Base-by-base conservation (phyloP, 2,113 vertebrate species). In the Cricetomys ansorgei region DNA sequence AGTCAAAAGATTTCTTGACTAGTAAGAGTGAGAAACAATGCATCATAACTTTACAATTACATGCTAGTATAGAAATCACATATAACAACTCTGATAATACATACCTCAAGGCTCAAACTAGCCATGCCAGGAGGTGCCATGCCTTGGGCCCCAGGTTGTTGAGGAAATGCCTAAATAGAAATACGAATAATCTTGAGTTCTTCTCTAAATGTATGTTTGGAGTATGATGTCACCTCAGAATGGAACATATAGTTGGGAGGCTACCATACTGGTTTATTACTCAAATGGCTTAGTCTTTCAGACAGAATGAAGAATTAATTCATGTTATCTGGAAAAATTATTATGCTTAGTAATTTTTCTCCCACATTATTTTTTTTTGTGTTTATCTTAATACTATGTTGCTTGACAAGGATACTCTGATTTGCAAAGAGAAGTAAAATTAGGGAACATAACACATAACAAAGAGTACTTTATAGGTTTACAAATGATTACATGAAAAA, bases 31-130 rank as follows among this genome's bases (percentile, higher is more conserved):
- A 73, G 59, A 95, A 90, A 62, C 7, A 65, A 15, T 13, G 12
- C 19, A 17, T 73, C 17, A 55, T 53, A 13, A 95, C 90, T 87
- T 21, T 12, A 40, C 43, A 59, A 6, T 29, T 9, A 55, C 31
- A 67, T 23, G 53, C 29, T 27, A 40, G 12, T 57, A 25, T 90
- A 75, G 84, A 57, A 19, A 73, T 50, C 23, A 45, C 23, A 45
- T 16, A 73, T 43, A 79, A 73, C 59, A 43, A 19, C 37, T 84
- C 55, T 70, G 45, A 53, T 3, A 77, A 67, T 73, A 95, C 50
- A 65, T 97, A 98, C 95, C 96, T 98, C 97, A 91, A 97, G 90
- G 37, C 84, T 98, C 96, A 97, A 88, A 93, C 92, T 95, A 94
- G 84, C 92, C 86, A 96, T 97, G 90, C 94, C 64, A 3, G 96